A percentile compares a stretch with the other conserved stretches of the same genome.
Evolutionary conservation across 2,113 vertebrate species (phyloP).

Genomic region (Aythya baeri): DNA sequence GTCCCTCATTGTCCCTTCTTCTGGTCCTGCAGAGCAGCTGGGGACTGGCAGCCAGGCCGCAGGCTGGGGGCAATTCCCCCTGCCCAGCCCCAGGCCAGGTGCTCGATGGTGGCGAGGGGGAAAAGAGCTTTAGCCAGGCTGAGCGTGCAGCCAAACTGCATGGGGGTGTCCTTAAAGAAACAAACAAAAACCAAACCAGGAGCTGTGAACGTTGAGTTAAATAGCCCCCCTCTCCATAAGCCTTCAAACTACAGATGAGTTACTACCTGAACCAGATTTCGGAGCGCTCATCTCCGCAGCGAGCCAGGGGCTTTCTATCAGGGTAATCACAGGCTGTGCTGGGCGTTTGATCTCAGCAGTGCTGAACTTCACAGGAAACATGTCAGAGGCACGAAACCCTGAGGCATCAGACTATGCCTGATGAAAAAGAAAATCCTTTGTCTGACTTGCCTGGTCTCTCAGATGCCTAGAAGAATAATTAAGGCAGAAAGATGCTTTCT

Average conservation of each 20-base stretch:
- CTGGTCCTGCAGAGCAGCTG: neutral
- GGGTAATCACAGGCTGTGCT: neutral
- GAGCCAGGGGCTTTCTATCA: neutral
- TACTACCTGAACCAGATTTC: neutral
- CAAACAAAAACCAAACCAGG: neutral
- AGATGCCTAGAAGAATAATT: neutral
- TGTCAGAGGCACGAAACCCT: slow-evolving; percentile 9
- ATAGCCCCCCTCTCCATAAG: neutral
- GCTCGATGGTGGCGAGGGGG: fast-evolving
- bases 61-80: neutral
- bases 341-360: neutral
- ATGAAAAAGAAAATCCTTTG: neutral
- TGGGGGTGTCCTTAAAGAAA: neutral
- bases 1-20: neutral
- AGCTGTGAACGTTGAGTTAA: neutral
- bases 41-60: neutral
- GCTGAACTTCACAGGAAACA: neutral
- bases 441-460: neutral
- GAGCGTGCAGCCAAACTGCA: neutral
- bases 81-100: neutral
- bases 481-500: neutral
- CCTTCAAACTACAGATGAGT: neutral
- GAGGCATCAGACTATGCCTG: neutral
- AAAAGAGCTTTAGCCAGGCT: neutral
- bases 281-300: neutral